A percentile compares a stretch with the other conserved stretches of the same genome.
Evolutionary conservation across 92 coral and sea anemone species (phyloP).

Genomic region (Bergia puertoricense): DNA sequence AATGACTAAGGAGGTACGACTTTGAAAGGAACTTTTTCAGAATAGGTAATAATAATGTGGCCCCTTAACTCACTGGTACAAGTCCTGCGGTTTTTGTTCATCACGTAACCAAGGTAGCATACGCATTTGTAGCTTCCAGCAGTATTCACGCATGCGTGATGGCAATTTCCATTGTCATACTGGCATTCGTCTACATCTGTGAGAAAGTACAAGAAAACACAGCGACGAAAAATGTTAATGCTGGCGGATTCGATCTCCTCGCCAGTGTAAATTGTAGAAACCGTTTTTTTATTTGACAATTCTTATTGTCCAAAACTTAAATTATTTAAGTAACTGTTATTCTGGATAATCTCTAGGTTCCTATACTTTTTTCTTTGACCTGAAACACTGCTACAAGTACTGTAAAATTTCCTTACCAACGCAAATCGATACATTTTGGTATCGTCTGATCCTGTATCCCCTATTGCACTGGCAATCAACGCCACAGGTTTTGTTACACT

Average conservation of each 20-base stretch:
- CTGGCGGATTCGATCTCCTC: no score
- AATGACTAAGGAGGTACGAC: no score
- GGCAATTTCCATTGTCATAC: background rate
- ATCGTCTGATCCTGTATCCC: background rate
- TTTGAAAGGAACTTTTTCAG: no score
- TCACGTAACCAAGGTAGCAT: background rate
- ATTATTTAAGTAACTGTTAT: no score
- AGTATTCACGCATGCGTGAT: background rate
- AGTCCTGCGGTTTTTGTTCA: background rate
- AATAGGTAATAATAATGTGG: no score
- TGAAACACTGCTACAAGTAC: no score
- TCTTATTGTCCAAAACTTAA: no score
- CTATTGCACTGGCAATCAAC: background rate
- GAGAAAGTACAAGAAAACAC: background rate
- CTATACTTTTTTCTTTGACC: no score
- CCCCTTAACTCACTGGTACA: background rate
- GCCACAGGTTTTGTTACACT: slow-evolving; percentile 1
- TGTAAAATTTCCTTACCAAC: background rate
- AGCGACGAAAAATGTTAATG: background rate
- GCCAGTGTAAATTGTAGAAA: no score
- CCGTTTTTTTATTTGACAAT: no score
- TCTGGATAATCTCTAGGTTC: no score
- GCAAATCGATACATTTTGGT: slow-evolving; percentile 16
- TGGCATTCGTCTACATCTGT: slow-evolving; percentile 7
- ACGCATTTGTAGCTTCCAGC: background rate